Evolutionary conservation across 2,888 invertebrate genomes (phyloP), one percentile per base, ranked within the genome.

Genomic region (Hipparchia sbordonii): DNA sequence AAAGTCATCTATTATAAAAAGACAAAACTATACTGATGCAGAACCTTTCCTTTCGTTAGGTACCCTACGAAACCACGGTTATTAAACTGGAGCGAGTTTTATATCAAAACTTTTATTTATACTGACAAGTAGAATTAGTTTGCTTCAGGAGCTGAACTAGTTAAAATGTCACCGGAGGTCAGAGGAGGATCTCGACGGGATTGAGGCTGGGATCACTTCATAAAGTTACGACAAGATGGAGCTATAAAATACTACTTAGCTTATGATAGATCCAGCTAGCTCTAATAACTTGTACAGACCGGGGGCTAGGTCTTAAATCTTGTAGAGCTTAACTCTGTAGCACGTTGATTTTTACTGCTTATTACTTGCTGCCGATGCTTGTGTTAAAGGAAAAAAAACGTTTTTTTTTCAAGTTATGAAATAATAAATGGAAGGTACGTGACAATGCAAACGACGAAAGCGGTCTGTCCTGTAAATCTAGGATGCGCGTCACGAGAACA

Each of bases 201-300:
- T 62, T 70, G 66, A 52, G 46, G 54, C 66, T 59, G 61, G 69
- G 71, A 69, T 67, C 72, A 62, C 65, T 70, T 74, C 72, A 69
- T 74, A 57, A 74, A 74, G 70, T 74, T 72, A 57, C 65, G 65
- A 62, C 72, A 45, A 72, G 72, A 74, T 51, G 61, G 48, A 52
- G 74, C 72, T 67, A 70, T 74, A 67, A 67, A 74, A 74, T 74
- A 45, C 52, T 70, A 72, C 72, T 72, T 70, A 72, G 67, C 74
- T 69, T 72, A 33, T 70, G 67, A 70, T 72, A 62, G 57, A 67
- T 72, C 54, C 39, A 56, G 45, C 56, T 54, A 6, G 13, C 13
- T 67, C 56, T 67, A 54, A 56, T 66, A 56, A 67, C 67, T 56
- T 67, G 54, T 7, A 51, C 51, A 51, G 46, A n/a, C 51, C 12